Base-by-base conservation (phyloP, 2,797 vertebrate genomes). In the Tragopan temminckii region DNA sequence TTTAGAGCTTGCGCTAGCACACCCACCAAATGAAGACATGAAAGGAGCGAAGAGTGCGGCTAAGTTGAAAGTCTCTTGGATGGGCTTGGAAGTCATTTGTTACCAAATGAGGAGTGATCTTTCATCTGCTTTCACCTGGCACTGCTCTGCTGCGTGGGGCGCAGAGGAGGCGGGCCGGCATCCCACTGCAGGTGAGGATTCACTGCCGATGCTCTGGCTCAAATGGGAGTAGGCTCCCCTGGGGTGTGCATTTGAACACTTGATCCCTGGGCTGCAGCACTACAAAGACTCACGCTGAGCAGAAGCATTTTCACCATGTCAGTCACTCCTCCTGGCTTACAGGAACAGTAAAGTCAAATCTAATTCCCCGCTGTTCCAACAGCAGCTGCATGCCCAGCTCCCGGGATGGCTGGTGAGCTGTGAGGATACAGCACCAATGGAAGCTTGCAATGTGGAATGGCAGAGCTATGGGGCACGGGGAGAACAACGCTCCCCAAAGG, bases 21-120 rank as follows among this genome's bases (percentile, higher is more conserved):
- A 25, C 57, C 76, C 5, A 0, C 78, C 90, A 92, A 86, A 85
- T 78, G 71, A 25, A 61, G 72, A 94, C 93, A 85, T 93, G 88
- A 95, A 94, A 94, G 70, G 55, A 93, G 63, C 59, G 46, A 36
- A 91, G 80, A 68, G 75, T 92, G 46, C 80, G 75, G 83, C 61
- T 71, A 31, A 79, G 83, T 29, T 93, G 78, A 90, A 95, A 92
- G 93, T 75, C 83, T 53, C 61, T 53, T 31, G 62, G 71, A 92
- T 13, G 50, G 38, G 53, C 64, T 68, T 46, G 88, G 86, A 71
- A 94, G 68, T 64, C 70, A 31, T 90, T 92, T 85, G 83, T 89
- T 50, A 20, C 16, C 3, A 8, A 90, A 61, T 1, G 48, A 88
- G 71, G 74, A 82, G 52, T 5, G 43, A 29, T 76, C 64, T 93